A percentile compares a stretch with the other conserved stretches of the same genome.
Conservation (phyloP, 1,140 invertebrate genomes). For the Meloidogyne floridensis region DNA sequence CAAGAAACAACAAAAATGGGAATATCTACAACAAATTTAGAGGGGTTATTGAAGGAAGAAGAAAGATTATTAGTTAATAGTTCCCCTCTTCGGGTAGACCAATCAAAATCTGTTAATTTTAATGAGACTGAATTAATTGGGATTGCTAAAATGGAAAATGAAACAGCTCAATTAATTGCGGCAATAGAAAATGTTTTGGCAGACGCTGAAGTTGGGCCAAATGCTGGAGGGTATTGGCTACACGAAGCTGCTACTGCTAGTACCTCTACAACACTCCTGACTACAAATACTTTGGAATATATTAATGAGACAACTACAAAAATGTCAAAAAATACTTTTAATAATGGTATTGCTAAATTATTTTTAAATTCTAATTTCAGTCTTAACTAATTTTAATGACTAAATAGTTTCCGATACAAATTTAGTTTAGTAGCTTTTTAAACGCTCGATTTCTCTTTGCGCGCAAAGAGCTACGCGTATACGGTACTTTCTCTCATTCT, state of each 20-base stretch:
- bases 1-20: constrained; percentile 10
- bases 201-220: constrained; percentile 30
- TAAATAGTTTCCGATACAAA: too few species aligned
- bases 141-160: constrained; percentile 22
- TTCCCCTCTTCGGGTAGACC: background rate
- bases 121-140: constrained; percentile 17
- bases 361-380: too few species aligned
- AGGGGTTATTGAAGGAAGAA: constrained; percentile 12
- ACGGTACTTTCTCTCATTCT: too few species aligned
- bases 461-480: too few species aligned
- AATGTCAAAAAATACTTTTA: background rate
- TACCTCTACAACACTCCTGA: background rate
- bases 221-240: constrained; percentile 18
- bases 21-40: background rate
- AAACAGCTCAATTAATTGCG: constrained; percentile 34
- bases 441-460: too few species aligned
- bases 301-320: constrained; percentile 12
- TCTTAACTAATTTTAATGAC: too few species aligned
- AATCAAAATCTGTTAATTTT: background rate
- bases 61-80: background rate
- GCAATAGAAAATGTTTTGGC: constrained; percentile 41
- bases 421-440: too few species aligned
- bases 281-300: background rate
- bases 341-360: too few species aligned
- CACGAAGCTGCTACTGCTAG: background rate